Conservation (phyloP, 64 coral and sea anemone species). For the Anthopleura sola region DNA sequence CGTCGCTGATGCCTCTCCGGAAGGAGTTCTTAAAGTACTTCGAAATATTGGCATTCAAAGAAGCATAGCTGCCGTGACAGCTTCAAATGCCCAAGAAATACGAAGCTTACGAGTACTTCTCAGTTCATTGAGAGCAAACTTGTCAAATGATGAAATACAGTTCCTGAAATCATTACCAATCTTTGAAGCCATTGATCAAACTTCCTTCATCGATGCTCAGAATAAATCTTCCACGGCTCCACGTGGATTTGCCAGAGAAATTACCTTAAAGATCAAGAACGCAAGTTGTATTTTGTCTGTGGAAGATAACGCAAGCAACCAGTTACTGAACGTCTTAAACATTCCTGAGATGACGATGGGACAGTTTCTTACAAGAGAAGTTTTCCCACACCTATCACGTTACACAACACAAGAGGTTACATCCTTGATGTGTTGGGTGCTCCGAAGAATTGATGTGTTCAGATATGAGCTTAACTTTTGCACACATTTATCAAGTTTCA, state of each 20-base stretch:
- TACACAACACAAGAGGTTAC: constrained; percentile 47
- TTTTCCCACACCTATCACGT: background rate
- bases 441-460: constrained; percentile 41
- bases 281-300: background rate
- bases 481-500: constrained; percentile 20
- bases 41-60: constrained; percentile 13
- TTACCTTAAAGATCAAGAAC: constrained; percentile 11
- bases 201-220: constrained; percentile 4
- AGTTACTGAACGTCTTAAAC: constrained; percentile 30
- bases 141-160: background rate
- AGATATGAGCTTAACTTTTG: constrained; percentile 12
- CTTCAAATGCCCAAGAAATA: constrained; percentile 39
- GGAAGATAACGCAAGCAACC: constrained; percentile 3
- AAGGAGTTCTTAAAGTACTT: constrained; percentile 60
- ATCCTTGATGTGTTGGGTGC: constrained; percentile 62
- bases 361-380: constrained; percentile 24
- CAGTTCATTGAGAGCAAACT: constrained; percentile 16
- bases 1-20: constrained; percentile 43
- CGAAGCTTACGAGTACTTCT: constrained; percentile 49
- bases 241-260: background rate
- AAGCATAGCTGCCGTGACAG: background rate
- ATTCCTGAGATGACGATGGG: constrained; percentile 14
- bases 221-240: background rate
- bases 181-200: constrained; percentile 38
- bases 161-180: constrained; percentile 23